Percentiles rank a stretch among this genome's conserved stretches.
Conservation (phyloP, 1,140 invertebrate species). For the Bombus balteatus region DNA sequence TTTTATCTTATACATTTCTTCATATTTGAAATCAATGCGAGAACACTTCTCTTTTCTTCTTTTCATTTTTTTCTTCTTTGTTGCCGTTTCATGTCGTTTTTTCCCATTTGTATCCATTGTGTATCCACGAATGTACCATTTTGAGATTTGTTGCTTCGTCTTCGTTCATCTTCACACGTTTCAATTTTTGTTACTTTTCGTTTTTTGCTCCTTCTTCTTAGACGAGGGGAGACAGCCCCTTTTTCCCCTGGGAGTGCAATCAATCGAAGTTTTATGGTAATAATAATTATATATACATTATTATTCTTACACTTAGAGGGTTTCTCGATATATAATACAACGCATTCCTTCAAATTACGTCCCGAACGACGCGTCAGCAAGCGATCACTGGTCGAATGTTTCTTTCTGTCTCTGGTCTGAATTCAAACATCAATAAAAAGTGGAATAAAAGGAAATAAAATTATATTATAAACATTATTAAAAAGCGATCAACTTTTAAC, state of each 20-base stretch:
- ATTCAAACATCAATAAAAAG: not conserved
- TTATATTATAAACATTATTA: not conserved
- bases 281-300: slow-evolving; percentile 79
- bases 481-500: not conserved
- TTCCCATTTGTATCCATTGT: not conserved
- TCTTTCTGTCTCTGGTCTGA: not conserved
- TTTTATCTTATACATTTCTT: not conserved
- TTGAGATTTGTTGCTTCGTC: slow-evolving; percentile 45
- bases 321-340: slow-evolving; percentile 76
- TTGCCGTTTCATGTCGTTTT: slow-evolving; percentile 24
- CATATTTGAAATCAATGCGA: slow-evolving; percentile 66
- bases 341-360: slow-evolving; percentile 54
- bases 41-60: slow-evolving; percentile 56
- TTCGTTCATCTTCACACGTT: slow-evolving; percentile 41
- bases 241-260: slow-evolving; percentile 58
- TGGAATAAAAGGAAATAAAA: not conserved
- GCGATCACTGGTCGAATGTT: slow-evolving; percentile 54
- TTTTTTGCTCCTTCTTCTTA: slow-evolving; percentile 3
- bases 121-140: slow-evolving; percentile 23
- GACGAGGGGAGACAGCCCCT: slow-evolving; percentile 26
- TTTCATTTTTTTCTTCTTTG: slow-evolving; percentile 13
- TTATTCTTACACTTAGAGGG: slow-evolving; percentile 76
- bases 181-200: slow-evolving; percentile 45
- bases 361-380: slow-evolving; percentile 55
- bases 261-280: slow-evolving; percentile 72